Conservation (phyloP, 2,888 invertebrate genomes). For the Hermaeophaga mercurialis region DNA sequence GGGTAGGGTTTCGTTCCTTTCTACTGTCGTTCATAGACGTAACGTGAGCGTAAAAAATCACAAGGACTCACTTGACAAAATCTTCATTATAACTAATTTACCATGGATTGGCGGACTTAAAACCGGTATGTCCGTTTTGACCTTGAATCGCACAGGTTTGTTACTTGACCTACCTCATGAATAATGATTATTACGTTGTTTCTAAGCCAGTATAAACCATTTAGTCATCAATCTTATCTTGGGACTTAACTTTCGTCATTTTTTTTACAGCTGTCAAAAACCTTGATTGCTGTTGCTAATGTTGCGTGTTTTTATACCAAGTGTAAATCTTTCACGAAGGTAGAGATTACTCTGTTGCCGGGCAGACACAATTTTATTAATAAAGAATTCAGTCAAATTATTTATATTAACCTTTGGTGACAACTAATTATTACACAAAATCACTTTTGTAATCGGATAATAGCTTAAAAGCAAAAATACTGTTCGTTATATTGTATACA, state of each 20-base stretch:
- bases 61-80: constrained; percentile 5
- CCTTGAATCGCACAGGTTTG: constrained; percentile 26
- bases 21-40: not conserved
- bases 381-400: no score
- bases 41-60: constrained; percentile 4
- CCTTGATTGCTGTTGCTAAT: constrained; percentile 1
- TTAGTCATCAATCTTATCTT: not conserved
- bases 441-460: no score
- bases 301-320: not conserved
- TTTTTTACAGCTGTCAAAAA: not conserved
- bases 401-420: no score
- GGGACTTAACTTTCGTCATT: not conserved
- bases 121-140: constrained; percentile 21
- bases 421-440: no score
- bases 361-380: no score
- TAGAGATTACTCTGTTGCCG: no score
- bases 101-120: not conserved
- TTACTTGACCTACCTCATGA: constrained; percentile 34
- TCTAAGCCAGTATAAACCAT: constrained; percentile 23
- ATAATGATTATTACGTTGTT: constrained; percentile 25
- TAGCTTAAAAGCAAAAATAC: no score
- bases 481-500: no score
- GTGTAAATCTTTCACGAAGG: no score
- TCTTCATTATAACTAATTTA: constrained; percentile 5
- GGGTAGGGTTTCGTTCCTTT: not conserved